Evolutionary conservation across 2,797 vertebrate genomes (phyloP).

Genomic region (Paramormyrops hopkinsi): DNA sequence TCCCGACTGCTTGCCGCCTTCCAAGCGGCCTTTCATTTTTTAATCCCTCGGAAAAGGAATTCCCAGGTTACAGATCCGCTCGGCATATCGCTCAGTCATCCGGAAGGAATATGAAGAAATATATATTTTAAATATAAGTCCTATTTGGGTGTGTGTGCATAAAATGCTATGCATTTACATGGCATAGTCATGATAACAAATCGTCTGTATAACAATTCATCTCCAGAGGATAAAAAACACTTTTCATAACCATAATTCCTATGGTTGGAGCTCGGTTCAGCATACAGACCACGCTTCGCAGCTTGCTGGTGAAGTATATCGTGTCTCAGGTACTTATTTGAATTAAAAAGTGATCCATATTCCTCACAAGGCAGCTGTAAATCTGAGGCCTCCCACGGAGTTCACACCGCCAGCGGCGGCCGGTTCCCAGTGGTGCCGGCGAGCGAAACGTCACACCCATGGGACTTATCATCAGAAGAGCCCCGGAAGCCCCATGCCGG

Average conservation of each 20-base stretch:
- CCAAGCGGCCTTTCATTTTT: conserved; percentile 41
- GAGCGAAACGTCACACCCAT: not conserved
- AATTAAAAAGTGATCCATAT: not conserved
- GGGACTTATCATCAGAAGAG: not conserved
- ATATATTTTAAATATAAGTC: not conserved
- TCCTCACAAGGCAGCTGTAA: not conserved
- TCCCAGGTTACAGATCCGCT: conserved; percentile 33
- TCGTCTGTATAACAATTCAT: not conserved
- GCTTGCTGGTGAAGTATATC: not conserved
- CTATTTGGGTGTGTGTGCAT: not conserved
- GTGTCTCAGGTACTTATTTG: not conserved
- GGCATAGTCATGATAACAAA: not conserved
- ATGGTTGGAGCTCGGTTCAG: not conserved
- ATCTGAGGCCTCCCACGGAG: not conserved
- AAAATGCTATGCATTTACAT: not conserved
- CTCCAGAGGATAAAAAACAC: not conserved
- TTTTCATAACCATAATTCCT: conserved; percentile 1
- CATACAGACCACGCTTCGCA: not conserved
- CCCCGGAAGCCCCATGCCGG: not conserved
- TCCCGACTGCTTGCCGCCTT: conserved; percentile 37
- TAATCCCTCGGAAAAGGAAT: conserved; percentile 23
- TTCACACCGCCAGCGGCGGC: not conserved
- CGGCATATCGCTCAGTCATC: conserved; percentile 28
- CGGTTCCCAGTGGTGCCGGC: not conserved
- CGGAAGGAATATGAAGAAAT: not conserved